Percentiles rank a stretch among this genome's conserved stretches.
phyloP scores from a whole-genome alignment of 1,140 invertebrate species.

The Ruditapes philippinarum region DNA sequence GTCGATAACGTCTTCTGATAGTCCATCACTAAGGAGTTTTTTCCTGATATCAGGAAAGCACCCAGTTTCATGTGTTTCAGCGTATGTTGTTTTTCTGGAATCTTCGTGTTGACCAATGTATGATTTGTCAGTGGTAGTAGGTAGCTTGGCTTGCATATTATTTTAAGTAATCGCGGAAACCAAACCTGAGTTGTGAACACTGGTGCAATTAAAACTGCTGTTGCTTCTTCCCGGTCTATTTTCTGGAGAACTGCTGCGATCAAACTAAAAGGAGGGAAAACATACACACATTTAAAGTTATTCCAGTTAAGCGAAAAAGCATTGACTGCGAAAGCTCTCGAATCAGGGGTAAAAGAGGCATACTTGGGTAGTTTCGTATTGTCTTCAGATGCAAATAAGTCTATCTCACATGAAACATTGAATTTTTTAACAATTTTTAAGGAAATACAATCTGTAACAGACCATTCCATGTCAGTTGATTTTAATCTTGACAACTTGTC shows the following conservation, averaged over 20 bases:
- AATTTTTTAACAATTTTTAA: too few relatives aligned
- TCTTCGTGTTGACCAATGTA: not conserved
- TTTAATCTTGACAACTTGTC: too few relatives aligned
- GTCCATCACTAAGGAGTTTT: not conserved
- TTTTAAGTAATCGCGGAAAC: not conserved
- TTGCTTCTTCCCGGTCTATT: not conserved
- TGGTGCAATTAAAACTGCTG: not conserved
- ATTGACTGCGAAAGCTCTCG: not conserved
- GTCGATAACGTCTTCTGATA: not conserved
- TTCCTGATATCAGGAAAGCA: not conserved
- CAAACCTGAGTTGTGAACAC: not conserved
- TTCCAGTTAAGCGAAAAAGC: constrained; percentile 27
- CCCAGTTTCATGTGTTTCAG: not conserved
- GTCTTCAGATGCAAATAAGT: constrained; percentile 33
- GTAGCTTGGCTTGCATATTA: not conserved
- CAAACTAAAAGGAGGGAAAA: not conserved
- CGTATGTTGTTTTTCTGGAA: not conserved
- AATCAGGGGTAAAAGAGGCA: constrained; percentile 27
- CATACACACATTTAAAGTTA: not conserved
- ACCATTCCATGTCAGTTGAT: too few relatives aligned
- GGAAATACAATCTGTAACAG: too few relatives aligned
- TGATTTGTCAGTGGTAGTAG: not conserved
- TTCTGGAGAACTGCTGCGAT: not conserved
- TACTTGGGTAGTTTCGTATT: not conserved
- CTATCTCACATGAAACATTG: not conserved